These are phyloP conservation scores for Diplolepis rosae DNA, from an alignment of 2,888 invertebrate species.

Conservation along the genomic window DNA sequence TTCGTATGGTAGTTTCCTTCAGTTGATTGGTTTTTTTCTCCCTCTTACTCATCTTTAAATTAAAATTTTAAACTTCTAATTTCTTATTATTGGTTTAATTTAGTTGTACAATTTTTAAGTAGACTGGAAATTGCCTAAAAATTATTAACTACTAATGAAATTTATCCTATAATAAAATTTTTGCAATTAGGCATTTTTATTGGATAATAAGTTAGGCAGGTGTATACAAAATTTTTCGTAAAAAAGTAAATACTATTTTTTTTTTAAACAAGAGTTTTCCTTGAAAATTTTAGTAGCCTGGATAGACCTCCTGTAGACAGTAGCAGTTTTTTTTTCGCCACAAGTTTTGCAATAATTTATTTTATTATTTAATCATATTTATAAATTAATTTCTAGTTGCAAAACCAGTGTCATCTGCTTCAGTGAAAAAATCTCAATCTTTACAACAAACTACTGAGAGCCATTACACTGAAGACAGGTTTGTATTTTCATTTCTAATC, in stretches of 20 bases:
- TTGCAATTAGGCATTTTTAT: no score
- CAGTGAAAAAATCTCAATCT: conserved; percentile 72
- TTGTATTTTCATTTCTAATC: conserved; percentile 34
- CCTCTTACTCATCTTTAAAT: conserved; percentile 16
- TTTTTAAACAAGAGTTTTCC: background rate
- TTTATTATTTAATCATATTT: background rate
- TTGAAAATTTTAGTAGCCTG: background rate
- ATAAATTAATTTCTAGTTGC: conserved; percentile 65
- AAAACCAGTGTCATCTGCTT: conserved; percentile 66
- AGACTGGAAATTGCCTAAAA: background rate
- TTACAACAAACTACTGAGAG: conserved; percentile 70
- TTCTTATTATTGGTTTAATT: no score
- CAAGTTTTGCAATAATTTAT: background rate
- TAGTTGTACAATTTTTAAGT: no score
- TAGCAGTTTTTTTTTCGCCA: background rate
- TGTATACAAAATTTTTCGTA: no score
- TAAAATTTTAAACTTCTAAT: background rate
- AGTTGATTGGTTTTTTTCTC: conserved; percentile 36
- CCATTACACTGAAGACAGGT: conserved; percentile 70
- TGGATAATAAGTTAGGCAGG: no score
- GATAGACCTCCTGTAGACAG: background rate
- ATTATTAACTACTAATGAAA: background rate
- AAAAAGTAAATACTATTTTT: background rate
- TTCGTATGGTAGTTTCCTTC: conserved; percentile 45
- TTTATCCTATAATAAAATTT: no score